Conservation (phyloP, 2,888 invertebrate genomes). For the Phlogophora meticulosa region DNA sequence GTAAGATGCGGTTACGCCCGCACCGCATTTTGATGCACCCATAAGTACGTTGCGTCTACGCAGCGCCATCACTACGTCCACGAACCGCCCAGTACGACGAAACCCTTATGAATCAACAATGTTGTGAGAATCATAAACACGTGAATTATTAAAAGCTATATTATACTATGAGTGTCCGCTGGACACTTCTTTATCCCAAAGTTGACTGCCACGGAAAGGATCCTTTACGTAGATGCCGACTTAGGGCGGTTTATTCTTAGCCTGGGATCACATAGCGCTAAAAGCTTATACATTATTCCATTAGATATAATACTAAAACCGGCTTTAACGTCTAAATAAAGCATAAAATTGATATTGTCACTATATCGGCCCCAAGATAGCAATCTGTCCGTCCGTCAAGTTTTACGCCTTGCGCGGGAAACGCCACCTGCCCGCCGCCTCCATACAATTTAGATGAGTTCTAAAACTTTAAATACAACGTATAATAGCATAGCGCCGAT, state of each 20-base stretch:
- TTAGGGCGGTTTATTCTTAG: constrained; percentile 25
- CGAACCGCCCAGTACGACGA: background rate
- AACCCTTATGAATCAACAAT: constrained; percentile 7
- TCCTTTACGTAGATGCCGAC: constrained; percentile 18
- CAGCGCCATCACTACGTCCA: background rate
- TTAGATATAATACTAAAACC: constrained; percentile 54
- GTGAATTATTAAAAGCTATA: background rate
- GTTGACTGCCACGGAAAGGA: constrained; percentile 2
- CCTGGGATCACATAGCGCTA: constrained; percentile 25
- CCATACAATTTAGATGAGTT: constrained; percentile 69
- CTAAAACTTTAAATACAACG: constrained; percentile 60
- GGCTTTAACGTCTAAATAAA: constrained; percentile 58
- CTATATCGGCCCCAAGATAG: constrained; percentile 50
- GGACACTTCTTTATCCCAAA: constrained; percentile 7
- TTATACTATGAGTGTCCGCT: background rate
- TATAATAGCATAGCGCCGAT: constrained; percentile 50
- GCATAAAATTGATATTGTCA: constrained; percentile 62
- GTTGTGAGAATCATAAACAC: background rate
- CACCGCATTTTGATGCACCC: background rate
- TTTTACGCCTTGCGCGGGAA: constrained; percentile 60
- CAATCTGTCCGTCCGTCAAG: constrained; percentile 62
- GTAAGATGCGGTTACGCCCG: background rate
- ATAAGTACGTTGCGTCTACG: constrained; percentile 2
- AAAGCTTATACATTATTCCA: constrained; percentile 48
- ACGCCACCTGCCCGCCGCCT: constrained; percentile 58